Base-by-base conservation (phyloP, 2,888 invertebrate species). In the Parasteatoda lunata region DNA sequence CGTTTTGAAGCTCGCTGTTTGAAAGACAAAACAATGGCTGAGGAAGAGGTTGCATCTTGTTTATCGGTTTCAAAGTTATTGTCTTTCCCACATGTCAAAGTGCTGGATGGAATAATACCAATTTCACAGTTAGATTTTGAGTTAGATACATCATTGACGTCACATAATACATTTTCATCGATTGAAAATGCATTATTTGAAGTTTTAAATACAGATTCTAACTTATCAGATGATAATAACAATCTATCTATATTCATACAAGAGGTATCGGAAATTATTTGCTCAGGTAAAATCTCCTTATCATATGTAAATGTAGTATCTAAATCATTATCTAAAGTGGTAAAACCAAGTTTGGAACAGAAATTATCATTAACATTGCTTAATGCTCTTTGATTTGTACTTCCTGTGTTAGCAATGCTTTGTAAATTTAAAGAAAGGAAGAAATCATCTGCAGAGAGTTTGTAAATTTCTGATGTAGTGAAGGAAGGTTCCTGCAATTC, bases 361-460 rank as follows among this genome's bases (percentile, higher is more conserved):
- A 84, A 84, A 47, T 47, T 77, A 6, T 84, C 83, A 52, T 47
- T 15, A 5, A 15, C 54, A 65, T 59, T 70, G 11, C 15, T 75
- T 13, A 64, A 52, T 45, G 30, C 45, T 52, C 71, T 88, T 51
- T 78, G 70, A 64, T 48, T 80, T 52, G 70, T 77, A 70, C 64
- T 71, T 9, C 69, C 51, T 51, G 80, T 65, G 48, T 79, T 75
- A 49, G 73, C 48, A 51, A 47, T 91, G 86, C 92, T 91, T 89
- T 92, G 92, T 13, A 92, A 91, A 88, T 92, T 92, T 68, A 97
- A 92, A 0, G 96, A 96, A 64, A 95, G 96, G 90, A 97, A 97
- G 92, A 97, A 97, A 5, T 96, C 95, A 91, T 65, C 68, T 5
- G 88, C 89, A n/a, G 88, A 84, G 30, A 83, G 54, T 30, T 69